These are phyloP conservation scores for Prosapia bicincta DNA, from an alignment of 2,888 invertebrate genomes.

Conservation along the genomic window DNA sequence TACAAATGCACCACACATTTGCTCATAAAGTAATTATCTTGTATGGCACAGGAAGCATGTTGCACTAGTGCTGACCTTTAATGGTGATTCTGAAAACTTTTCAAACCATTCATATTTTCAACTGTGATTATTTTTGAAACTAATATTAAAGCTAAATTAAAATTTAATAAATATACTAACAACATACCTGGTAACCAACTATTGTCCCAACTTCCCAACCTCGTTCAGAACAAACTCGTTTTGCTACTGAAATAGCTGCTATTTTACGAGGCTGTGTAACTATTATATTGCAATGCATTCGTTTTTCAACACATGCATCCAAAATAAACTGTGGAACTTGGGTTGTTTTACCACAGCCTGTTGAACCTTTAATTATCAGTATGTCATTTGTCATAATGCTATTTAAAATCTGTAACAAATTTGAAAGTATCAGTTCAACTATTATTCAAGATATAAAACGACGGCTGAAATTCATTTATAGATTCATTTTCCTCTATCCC, in stretches of 20 bases:
- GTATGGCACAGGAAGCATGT: no score
- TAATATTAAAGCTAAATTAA: not conserved
- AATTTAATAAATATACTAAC: not conserved
- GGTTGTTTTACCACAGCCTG: conserved; percentile 94
- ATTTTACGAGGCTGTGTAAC: conserved; percentile 94
- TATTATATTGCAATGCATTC: conserved; percentile 74
- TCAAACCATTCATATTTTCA: no score
- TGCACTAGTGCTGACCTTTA: no score
- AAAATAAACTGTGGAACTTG: conserved; percentile 91
- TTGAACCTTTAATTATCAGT: conserved; percentile 84
- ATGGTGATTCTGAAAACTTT: no score
- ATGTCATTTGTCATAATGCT: conserved; percentile 67
- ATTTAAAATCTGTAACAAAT: conserved; percentile 58
- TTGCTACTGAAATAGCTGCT: conserved; percentile 87
- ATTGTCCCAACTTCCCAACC: conserved; percentile 77
- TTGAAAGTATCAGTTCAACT: not conserved
- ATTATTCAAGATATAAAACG: no score
- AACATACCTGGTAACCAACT: conserved; percentile 83
- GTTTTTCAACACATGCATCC: conserved; percentile 64
- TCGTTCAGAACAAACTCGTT: conserved; percentile 78
- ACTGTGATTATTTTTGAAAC: no score
- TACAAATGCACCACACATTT: no score
- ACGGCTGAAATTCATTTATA: no score
- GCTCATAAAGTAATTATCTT: no score
- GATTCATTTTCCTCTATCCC: no score